Base-by-base conservation (phyloP, 2,113 vertebrate species). In the Corythaeola cristata region DNA sequence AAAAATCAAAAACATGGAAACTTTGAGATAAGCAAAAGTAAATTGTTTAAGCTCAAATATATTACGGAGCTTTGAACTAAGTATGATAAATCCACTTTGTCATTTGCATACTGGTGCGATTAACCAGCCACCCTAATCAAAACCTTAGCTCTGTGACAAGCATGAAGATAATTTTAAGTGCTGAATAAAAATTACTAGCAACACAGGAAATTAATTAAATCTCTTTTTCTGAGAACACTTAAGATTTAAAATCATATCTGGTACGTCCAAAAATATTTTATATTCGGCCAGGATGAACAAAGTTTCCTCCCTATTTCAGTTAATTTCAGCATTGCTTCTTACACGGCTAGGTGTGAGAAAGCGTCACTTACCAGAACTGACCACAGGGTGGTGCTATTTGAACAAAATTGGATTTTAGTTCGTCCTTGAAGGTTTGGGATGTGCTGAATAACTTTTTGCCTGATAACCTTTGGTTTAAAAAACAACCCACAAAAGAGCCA, bases 311-410 rank as follows among this genome's bases (percentile, higher is more conserved):
- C 32, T 22, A 16, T 52, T 90, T 84, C 63, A 39, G 41, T 32
- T 9, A 17, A 18, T 62, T 78, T 41, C 32, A 62, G 35, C 39
- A 9, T 11, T 8, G 44, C 60, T 66, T 58, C 8, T 30, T 53
- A 5, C 8, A 8, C 1, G 4, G 30, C 7, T 3, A 2, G 3
- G 12, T 2, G 5, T 2, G 15, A n/a, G 35, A 55, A 82, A 85
- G 37, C 1, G 6, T 37, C 52, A 49, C 24, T 92, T 55, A 67
- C 94, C 33, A 37, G 30, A 39, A 47, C 7, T 50, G 75, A 55
- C 95, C 97, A 97, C 96, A 22, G 68, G 22, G 95, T 55, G 96
- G 96, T 69, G 80, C 85, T 90, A 53, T 86, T 88, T 35, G 58
- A 93, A 83, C 66, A 92, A 50, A 37, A 79, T 89, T 67, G 11